phyloP scores from a whole-genome alignment of 2,797 vertebrate genomes.

The Acanthurus lineatus region DNA sequence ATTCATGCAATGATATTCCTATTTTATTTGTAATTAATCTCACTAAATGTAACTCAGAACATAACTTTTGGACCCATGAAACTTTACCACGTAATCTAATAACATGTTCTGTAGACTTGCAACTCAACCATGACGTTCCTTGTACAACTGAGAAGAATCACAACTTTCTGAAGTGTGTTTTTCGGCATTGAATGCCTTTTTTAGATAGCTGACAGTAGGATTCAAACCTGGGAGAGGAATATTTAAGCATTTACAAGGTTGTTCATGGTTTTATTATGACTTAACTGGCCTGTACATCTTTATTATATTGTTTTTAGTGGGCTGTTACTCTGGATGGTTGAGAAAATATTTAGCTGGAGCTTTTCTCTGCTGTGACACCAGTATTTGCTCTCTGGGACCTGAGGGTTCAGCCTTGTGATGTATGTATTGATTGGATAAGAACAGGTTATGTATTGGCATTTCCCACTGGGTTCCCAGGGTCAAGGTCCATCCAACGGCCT shows the following conservation, averaged over 20 bases:
- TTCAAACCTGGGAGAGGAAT: no score
- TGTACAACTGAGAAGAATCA: no score
- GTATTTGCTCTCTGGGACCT: conserved; percentile 4
- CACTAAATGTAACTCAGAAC: neutral
- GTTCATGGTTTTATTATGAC: neutral
- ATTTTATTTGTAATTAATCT: neutral
- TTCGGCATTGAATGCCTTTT: no score
- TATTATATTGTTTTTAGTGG: neutral
- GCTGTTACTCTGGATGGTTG: neutral
- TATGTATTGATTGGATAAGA: conserved; percentile 32
- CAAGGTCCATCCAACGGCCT: conserved; percentile 34
- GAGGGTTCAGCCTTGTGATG: conserved; percentile 5
- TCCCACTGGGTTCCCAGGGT: conserved; percentile 19
- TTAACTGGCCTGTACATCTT: neutral
- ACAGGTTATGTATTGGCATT: conserved; percentile 16
- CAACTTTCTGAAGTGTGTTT: no score
- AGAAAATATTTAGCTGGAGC: neutral
- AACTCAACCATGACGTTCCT: no score
- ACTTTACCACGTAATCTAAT: neutral
- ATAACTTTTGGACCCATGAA: neutral
- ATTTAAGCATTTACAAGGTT: neutral
- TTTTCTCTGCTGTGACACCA: neutral
- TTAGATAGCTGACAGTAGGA: no score
- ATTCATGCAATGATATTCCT: neutral
- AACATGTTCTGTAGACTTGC: no score